Base-by-base conservation (phyloP, 1,140 invertebrate genomes). In the Procambarus virginalis region DNA sequence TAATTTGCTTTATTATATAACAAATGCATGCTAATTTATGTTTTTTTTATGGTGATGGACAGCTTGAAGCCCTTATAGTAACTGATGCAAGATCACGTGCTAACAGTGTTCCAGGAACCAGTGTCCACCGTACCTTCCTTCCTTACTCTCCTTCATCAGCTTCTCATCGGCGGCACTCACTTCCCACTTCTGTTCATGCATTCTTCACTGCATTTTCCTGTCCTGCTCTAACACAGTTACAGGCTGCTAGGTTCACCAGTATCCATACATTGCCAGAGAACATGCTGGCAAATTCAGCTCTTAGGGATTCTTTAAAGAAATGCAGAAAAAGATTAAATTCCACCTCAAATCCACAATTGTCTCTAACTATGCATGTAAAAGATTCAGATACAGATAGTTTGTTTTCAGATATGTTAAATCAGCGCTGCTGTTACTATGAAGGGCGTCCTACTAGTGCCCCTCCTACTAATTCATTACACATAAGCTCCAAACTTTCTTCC, bases 131-230 rank as follows among this genome's bases (percentile, higher is more conserved):
- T 70, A 46, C 79, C 20, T 79, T 68, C 60, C 45, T 78, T 68
- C 70, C 88, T 46, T 89, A 84, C 82, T 75, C 88, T 49, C 79
- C 88, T 51, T 70, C 51, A 20, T 75, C 88, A 20, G 17, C 58
- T 46, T 55, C 46, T 3, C 49, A 49, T 8, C 80, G 75, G 45
- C 51, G 58, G 12, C 34, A 45, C 76, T 83, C 81, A 17, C 45
- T 70, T 45, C 86, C 80, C 45, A 60, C 86, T 80, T 49, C 76
- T 49, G 73, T 89, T 34, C 88, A 84, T 17, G 81, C 88, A 34
- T 89, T 84, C 58, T 89, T 89, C 34, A 89, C 81, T 9, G 88
- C 88, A 3, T 89, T 89, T 49, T 89, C 88, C n/a, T 89, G 88
- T 68, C 88, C 88, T 14, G 81, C 88, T n/a, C 45, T 89, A 17